phyloP scores from a whole-genome alignment of 2,797 vertebrate genomes.

The Esox lucius region DNA sequence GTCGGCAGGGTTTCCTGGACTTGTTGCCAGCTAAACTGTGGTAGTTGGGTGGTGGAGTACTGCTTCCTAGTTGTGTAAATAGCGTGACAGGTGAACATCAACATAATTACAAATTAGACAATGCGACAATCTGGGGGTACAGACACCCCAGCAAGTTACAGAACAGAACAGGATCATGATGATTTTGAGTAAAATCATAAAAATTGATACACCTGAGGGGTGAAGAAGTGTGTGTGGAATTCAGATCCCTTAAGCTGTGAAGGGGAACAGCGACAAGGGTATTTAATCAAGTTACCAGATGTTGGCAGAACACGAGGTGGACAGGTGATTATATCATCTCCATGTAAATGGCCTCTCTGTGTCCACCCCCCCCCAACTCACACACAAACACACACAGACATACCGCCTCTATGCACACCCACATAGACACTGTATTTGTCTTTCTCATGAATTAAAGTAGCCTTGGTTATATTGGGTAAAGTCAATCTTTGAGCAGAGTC shows the following conservation, averaged over 20 bases:
- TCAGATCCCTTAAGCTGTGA: neutral
- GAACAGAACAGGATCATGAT: neutral
- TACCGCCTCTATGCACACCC: neutral
- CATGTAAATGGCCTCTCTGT: conserved; percentile 50
- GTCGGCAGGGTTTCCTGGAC: too few relatives aligned
- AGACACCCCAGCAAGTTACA: neutral
- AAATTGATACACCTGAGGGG: neutral
- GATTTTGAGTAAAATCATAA: too few relatives aligned
- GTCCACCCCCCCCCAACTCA: conserved; percentile 18
- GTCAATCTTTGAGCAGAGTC: neutral
- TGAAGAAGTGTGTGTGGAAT: neutral
- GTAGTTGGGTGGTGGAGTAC: too few relatives aligned
- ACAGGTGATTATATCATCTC: conserved; percentile 71
- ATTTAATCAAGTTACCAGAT: conserved; percentile 62
- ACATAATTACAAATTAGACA: too few relatives aligned
- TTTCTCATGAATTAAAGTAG: neutral
- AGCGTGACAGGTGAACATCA: too few relatives aligned
- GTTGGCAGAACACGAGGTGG: conserved; percentile 45
- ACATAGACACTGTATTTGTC: neutral
- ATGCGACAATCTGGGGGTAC: too few relatives aligned
- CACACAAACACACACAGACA: neutral
- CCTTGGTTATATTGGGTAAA: neutral
- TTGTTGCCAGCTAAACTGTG: too few relatives aligned
- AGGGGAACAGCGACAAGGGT: neutral
- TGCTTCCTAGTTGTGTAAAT: too few relatives aligned